phyloP scores from a whole-genome alignment of 2,888 invertebrate species.

The Drosophila peninsularis region DNA sequence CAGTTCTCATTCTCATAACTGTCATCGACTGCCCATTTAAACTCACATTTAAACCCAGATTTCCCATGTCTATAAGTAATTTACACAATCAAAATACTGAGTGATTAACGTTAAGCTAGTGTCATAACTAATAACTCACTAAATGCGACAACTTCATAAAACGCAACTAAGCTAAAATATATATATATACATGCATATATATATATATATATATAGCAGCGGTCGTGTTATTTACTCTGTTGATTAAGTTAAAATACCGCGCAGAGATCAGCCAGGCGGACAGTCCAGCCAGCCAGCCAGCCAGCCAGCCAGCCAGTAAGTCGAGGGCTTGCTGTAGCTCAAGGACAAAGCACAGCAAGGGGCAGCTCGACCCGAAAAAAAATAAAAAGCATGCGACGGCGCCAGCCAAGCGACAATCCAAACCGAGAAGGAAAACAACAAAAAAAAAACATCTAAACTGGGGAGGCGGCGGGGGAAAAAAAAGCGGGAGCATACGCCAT shows the following conservation, averaged over 20 bases:
- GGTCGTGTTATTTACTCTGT: slow-evolving; percentile 75
- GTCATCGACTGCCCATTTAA: too few relatives aligned
- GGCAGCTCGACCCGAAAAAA: slow-evolving; percentile 19
- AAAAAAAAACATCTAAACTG: slow-evolving; percentile 12
- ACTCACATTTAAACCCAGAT: too few relatives aligned
- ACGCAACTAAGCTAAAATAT: slow-evolving; percentile 17
- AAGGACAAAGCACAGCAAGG: slow-evolving; percentile 39
- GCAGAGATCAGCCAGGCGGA: slow-evolving; percentile 62
- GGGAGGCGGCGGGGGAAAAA: slow-evolving; percentile 9
- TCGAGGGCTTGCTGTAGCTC: slow-evolving; percentile 42
- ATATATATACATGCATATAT: slow-evolving; percentile 4
- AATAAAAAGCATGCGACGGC: slow-evolving; percentile 4
- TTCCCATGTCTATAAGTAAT: too few relatives aligned
- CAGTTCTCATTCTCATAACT: too few relatives aligned
- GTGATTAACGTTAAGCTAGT: slow-evolving; percentile 8
- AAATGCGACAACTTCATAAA: slow-evolving; percentile 24
- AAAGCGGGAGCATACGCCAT: slow-evolving; percentile 62
- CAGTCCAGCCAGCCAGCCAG: slow-evolving; percentile 48
- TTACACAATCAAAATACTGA: too few relatives aligned
- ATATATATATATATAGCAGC: slow-evolving; percentile 16
- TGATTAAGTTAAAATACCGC: slow-evolving; percentile 76
- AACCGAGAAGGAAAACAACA: slow-evolving; percentile 22
- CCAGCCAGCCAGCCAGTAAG: slow-evolving; percentile 51
- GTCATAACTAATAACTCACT: slow-evolving; percentile 21
- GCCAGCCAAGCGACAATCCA: slow-evolving; percentile 49